Conservation (phyloP, 2,797 vertebrate genomes). For the Choloepus didactylus region DNA sequence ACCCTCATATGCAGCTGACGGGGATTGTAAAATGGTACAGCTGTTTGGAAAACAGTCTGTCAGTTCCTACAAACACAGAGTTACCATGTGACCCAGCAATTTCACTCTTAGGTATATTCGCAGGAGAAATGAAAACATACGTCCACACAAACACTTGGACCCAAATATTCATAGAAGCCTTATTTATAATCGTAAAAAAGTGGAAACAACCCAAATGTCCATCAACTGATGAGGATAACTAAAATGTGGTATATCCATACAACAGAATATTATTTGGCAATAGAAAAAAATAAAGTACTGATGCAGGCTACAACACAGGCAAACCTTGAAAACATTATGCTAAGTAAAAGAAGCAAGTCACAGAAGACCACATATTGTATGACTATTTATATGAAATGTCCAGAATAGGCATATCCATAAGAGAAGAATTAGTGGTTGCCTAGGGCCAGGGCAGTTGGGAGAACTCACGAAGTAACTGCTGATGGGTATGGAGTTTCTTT, state of each 20-base stretch:
- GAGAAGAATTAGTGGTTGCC: neutral
- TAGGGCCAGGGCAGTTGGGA: neutral
- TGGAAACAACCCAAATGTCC: neutral
- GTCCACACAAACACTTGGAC: neutral
- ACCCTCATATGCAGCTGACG: neutral
- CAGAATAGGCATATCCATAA: neutral
- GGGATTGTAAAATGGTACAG: neutral
- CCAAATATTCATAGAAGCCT: neutral
- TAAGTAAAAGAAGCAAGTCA: neutral
- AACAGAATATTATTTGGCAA: neutral
- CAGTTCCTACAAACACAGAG: neutral
- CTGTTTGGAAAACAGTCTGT: neutral
- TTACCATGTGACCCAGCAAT: neutral
- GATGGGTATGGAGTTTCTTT: neutral
- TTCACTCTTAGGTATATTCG: neutral
- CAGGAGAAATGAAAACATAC: neutral
- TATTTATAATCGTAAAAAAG: neutral
- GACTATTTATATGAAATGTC: neutral
- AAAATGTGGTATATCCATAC: neutral
- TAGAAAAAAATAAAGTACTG: neutral
- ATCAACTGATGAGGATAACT: neutral
- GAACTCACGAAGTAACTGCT: neutral
- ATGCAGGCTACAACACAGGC: neutral
- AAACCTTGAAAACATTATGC: neutral
- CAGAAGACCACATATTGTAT: neutral